Percentiles rank a stretch among this genome's conserved stretches.
Conservation (phyloP, 2,113 vertebrate genomes). For the Manacus vitellinus region DNA sequence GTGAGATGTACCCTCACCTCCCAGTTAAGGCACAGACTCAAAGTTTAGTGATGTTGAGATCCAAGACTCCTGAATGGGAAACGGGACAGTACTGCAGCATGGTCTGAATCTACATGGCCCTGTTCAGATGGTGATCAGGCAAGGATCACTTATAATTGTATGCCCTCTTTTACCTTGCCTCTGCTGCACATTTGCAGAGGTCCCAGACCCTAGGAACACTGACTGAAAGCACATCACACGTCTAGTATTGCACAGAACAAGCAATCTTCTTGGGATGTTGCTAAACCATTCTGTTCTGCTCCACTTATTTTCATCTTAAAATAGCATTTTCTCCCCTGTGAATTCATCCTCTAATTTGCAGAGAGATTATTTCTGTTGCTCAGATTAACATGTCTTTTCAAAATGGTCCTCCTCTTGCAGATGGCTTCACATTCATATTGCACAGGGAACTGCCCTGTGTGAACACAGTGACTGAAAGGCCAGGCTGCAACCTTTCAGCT, state of each 20-base stretch:
- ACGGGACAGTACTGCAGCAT: background rate
- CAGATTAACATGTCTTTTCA: background rate
- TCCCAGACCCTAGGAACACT: background rate
- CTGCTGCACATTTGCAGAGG: background rate
- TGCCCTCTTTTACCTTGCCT: background rate
- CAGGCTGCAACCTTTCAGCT: background rate
- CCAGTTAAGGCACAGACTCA: background rate
- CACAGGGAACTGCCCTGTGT: background rate
- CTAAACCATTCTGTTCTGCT: background rate
- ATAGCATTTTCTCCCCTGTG: background rate
- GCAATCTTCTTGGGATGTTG: background rate
- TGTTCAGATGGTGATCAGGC: background rate
- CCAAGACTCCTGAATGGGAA: background rate
- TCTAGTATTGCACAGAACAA: background rate
- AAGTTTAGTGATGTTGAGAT: background rate
- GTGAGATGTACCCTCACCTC: background rate
- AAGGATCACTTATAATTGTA: background rate
- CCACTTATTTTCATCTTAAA: background rate
- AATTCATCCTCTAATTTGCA: background rate
- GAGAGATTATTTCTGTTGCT: background rate
- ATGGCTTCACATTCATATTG: background rate
- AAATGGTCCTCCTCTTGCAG: background rate
- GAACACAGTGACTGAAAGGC: background rate
- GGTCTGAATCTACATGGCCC: background rate
- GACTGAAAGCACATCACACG: background rate